phyloP scores from a whole-genome alignment of 2,888 invertebrate species.

The Heliconius aoede region DNA sequence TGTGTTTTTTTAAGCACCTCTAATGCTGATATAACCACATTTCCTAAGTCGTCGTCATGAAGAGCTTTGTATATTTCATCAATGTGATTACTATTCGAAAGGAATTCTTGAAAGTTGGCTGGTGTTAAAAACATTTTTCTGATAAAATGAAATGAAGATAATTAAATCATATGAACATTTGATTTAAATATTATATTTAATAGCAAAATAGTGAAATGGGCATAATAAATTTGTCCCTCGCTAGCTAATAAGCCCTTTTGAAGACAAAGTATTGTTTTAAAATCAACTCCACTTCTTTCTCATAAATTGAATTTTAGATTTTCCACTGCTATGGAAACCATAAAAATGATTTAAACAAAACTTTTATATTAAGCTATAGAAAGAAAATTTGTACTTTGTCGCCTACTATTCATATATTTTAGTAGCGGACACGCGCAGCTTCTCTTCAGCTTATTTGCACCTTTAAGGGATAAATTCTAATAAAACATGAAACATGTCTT shows the following conservation, averaged over 20 bases:
- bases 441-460: too few species aligned
- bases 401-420: neutral
- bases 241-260: too few species aligned
- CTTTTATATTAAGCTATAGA: neutral
- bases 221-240: too few species aligned
- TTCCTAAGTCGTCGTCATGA: conserved; percentile 47
- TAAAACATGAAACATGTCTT: too few species aligned
- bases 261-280: too few species aligned
- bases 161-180: neutral
- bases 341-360: neutral
- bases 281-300: too few species aligned
- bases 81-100: conserved; percentile 50
- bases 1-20: conserved; percentile 47
- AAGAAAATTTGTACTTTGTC: neutral
- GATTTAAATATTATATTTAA: neutral
- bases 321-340: neutral
- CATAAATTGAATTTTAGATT: neutral
- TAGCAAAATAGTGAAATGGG: too few species aligned
- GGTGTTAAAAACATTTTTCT: conserved; percentile 30
- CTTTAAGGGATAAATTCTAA: too few species aligned
- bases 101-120: conserved; percentile 20
- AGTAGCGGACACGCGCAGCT: too few species aligned
- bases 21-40: conserved; percentile 48
- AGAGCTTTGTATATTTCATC: conserved; percentile 51
- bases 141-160: neutral